Evolutionary conservation across 2,113 vertebrate species (phyloP).

Genomic region (Theropithecus gelada): DNA sequence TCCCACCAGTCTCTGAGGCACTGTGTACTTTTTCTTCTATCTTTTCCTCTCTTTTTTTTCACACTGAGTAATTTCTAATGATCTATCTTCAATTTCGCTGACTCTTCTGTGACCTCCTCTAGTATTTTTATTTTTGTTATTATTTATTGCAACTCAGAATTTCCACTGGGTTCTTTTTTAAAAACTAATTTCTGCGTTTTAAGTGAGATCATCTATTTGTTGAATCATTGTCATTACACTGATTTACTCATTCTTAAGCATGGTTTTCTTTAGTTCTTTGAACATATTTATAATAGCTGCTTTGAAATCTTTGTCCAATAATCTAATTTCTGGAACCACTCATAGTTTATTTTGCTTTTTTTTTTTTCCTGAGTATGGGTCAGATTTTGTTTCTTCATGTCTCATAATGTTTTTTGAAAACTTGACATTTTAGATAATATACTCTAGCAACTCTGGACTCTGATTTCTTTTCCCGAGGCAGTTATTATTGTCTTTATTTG

Average conservation of each 20-base stretch:
- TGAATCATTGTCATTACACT: neutral
- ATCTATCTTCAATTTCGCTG: neutral
- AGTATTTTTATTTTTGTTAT: neutral
- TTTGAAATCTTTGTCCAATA: neutral
- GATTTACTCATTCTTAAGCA: neutral
- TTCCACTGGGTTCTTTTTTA: neutral
- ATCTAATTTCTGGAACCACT: neutral
- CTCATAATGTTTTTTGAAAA: constrained; percentile 17
- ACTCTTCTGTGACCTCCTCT: neutral
- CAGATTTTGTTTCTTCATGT: neutral
- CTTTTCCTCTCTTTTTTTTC: neutral
- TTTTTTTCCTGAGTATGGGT: neutral
- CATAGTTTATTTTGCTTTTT: neutral
- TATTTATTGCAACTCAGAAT: neutral
- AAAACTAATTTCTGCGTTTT: neutral
- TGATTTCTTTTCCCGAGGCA: neutral
- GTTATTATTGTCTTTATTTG: neutral
- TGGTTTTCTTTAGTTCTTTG: neutral
- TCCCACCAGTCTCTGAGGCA: neutral
- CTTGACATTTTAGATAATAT: neutral
- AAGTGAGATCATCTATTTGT: neutral
- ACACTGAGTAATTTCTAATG: neutral
- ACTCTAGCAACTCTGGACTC: neutral
- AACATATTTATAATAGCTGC: neutral
- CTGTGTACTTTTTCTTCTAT: neutral